Conservation (phyloP, 2,888 invertebrate genomes). For the Siphlonurus alternatus region DNA sequence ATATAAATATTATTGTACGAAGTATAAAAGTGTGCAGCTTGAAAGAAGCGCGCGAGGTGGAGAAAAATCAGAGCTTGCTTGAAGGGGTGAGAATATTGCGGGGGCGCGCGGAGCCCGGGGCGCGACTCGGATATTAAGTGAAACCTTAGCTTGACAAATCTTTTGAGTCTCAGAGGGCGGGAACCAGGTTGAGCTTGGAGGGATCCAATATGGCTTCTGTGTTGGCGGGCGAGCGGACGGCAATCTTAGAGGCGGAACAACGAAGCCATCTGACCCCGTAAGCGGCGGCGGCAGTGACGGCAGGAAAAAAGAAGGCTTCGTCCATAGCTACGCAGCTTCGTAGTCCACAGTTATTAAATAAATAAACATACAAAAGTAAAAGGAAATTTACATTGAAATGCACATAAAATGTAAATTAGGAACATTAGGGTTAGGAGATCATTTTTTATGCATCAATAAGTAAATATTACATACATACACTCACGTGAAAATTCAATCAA, state of each 20-base stretch:
- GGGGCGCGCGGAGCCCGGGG: not conserved
- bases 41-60: too few relatives aligned
- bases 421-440: too few relatives aligned
- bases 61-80: not conserved
- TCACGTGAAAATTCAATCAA: too few relatives aligned
- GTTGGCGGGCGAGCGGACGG: not conserved
- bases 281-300: not conserved
- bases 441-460: too few relatives aligned
- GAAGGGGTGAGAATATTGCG: not conserved
- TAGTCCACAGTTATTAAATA: too few relatives aligned
- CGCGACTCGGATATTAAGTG: not conserved
- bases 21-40: too few relatives aligned
- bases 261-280: not conserved
- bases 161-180: not conserved
- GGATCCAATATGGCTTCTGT: not conserved
- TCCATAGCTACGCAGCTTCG: too few relatives aligned
- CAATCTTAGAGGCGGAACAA: not conserved
- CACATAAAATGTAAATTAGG: too few relatives aligned
- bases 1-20: too few relatives aligned
- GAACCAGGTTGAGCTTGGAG: not conserved
- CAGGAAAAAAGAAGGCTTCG: not conserved
- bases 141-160: not conserved
- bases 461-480: too few relatives aligned
- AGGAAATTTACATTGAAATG: too few relatives aligned
- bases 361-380: too few relatives aligned